A percentile compares a stretch with the other conserved stretches of the same genome.
Evolutionary conservation across 2,113 vertebrate species (phyloP).

Genomic region (Cheirogaleus medius): DNA sequence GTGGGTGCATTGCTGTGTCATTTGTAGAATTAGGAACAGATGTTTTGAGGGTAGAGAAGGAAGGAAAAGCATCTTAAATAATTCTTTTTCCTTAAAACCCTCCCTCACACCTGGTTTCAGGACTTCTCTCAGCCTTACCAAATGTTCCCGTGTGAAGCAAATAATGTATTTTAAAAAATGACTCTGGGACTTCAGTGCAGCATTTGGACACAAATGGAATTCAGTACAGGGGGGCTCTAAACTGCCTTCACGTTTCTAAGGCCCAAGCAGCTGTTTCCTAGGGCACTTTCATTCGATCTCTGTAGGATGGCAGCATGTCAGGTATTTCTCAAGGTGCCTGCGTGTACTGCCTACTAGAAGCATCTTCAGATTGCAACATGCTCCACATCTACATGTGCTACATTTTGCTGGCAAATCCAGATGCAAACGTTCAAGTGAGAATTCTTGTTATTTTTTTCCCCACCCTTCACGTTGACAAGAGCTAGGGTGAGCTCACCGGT

Average conservation of each 20-base stretch:
- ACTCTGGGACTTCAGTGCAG: background rate
- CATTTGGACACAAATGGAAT: background rate
- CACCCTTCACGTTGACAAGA: background rate
- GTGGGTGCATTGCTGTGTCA: background rate
- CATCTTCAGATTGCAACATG: background rate
- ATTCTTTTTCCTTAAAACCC: background rate
- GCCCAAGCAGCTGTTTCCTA: background rate
- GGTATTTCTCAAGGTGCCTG: background rate
- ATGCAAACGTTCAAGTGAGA: background rate
- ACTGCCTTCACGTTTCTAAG: background rate
- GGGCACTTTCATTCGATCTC: background rate
- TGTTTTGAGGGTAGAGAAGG: slow-evolving; percentile 8
- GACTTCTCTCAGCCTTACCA: background rate
- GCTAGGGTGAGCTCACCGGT: background rate
- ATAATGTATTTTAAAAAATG: background rate
- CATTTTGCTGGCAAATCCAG: background rate
- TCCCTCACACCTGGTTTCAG: background rate
- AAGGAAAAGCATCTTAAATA: background rate
- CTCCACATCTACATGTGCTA: accelerated
- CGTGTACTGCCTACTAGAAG: accelerated
- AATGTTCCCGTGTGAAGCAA: background rate
- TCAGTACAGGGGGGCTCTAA: background rate
- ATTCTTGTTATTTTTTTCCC: background rate
- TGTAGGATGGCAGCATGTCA: accelerated
- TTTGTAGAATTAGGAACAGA: slow-evolving; percentile 5